Conservation (phyloP, 2,797 vertebrate species). For the Chanos chanos region DNA sequence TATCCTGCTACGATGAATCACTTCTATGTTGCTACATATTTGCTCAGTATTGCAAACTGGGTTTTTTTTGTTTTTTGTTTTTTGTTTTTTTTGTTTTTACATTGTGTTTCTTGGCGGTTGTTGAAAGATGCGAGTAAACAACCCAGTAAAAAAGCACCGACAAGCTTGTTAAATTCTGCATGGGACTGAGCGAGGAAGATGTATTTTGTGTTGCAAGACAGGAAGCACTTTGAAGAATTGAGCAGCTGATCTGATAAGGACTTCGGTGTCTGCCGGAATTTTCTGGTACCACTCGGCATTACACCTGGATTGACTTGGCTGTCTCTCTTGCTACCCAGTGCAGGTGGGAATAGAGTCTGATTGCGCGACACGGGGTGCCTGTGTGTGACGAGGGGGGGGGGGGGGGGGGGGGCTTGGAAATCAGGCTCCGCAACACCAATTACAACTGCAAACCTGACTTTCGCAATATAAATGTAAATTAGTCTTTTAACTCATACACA, state of each 20-base stretch:
- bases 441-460: conserved; percentile 43
- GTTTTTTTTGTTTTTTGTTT: too few relatives aligned
- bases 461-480: conserved; percentile 63
- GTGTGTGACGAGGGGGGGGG: conserved; percentile 17
- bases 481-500: conserved; percentile 54
- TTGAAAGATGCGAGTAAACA: conserved; percentile 37
- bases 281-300: conserved; percentile 27
- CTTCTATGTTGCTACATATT: conserved; percentile 32
- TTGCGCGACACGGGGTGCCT: conserved; percentile 13
- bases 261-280: conserved; percentile 31
- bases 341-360: conserved; percentile 12
- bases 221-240: conserved; percentile 42
- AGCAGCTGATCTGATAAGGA: conserved; percentile 48
- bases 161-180: conserved; percentile 38
- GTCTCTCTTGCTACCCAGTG: conserved; percentile 7
- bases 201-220: conserved; percentile 30
- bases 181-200: conserved; percentile 11
- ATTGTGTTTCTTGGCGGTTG: conserved; percentile 24
- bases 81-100: too few relatives aligned
- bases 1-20: conserved; percentile 49
- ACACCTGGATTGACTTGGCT: conserved; percentile 41
- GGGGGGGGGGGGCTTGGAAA: neutral
- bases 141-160: conserved; percentile 36
- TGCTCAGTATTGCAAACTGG: conserved; percentile 24
- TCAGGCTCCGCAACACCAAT: conserved; percentile 40